A percentile compares a stretch with the other conserved stretches of the same genome.
Evolutionary conservation across 2,113 vertebrate species (phyloP).

Genomic region (Phrynosoma blainvillii): DNA sequence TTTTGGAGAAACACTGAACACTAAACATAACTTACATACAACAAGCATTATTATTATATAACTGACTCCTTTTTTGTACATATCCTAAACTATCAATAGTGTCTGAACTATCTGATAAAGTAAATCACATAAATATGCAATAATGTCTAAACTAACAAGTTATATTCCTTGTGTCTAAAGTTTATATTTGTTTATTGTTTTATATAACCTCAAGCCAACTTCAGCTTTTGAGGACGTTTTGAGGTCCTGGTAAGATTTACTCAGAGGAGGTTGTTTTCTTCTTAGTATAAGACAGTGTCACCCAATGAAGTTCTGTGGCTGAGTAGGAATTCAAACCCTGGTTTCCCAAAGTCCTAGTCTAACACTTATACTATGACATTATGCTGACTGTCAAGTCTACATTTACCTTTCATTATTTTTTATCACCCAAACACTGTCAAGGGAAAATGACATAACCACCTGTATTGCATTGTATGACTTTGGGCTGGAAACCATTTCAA

Average conservation of each 20-base stretch:
- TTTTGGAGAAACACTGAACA: not conserved
- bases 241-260: no score
- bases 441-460: not conserved
- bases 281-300: no score
- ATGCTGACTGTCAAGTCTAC: not conserved
- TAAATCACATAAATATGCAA: not conserved
- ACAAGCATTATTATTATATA: not conserved
- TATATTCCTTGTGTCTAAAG: not conserved
- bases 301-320: no score
- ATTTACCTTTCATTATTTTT: not conserved
- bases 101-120: not conserved
- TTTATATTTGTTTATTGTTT: no score
- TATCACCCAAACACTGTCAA: not conserved
- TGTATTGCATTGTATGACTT: not conserved
- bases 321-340: no score
- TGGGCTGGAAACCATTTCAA: not conserved
- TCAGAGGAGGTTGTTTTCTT: no score
- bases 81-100: not conserved
- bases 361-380: no score
- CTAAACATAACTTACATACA: not conserved
- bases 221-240: no score
- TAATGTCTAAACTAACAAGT: not conserved
- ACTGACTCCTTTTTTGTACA: not conserved
- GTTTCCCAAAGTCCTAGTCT: no score
- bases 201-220: no score